Evolutionary conservation across 2,888 invertebrate genomes (phyloP).

Genomic region (Biston betularia): DNA sequence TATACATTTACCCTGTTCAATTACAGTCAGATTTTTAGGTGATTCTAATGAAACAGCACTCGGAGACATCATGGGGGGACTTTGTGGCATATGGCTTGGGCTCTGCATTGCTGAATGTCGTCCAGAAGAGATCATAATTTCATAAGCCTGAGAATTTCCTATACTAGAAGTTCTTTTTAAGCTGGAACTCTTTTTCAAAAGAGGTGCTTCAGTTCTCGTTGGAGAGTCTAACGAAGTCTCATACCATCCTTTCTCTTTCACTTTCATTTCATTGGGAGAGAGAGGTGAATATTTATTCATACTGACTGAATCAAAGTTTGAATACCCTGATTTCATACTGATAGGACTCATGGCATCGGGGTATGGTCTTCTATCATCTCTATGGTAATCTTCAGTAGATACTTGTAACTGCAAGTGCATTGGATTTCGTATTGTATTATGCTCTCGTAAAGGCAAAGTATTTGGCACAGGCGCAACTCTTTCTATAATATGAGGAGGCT

Average conservation of each 20-base stretch:
- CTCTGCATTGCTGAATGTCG: constrained; percentile 80
- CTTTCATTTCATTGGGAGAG: constrained; percentile 73
- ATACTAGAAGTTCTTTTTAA: constrained; percentile 85
- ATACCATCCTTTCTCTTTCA: constrained; percentile 89
- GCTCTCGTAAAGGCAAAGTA: constrained; percentile 75
- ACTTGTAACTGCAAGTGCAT: constrained; percentile 78
- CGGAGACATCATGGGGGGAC: constrained; percentile 74
- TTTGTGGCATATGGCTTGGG: constrained; percentile 70
- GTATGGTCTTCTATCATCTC: constrained; percentile 68
- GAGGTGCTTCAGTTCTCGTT: constrained; percentile 67
- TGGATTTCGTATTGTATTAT: constrained; percentile 71
- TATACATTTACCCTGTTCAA: constrained; percentile 95
- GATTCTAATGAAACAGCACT: constrained; percentile 89
- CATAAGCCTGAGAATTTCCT: constrained; percentile 81
- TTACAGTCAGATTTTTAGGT: constrained; percentile 93
- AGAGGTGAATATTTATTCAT: constrained; percentile 78
- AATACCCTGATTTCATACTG: constrained; percentile 77
- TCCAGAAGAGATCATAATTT: constrained; percentile 77
- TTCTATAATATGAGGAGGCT: constrained; percentile 69
- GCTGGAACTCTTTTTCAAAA: constrained; percentile 76
- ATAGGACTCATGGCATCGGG: constrained; percentile 75
- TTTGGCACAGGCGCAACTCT: constrained; percentile 70
- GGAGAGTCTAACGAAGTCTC: constrained; percentile 89
- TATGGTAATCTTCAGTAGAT: constrained; percentile 74
- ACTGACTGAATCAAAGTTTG: constrained; percentile 76